Evolutionary conservation across 2,113 vertebrate genomes (phyloP), one percentile per base, ranked within the genome.

Genomic region (Cathartes aura): DNA sequence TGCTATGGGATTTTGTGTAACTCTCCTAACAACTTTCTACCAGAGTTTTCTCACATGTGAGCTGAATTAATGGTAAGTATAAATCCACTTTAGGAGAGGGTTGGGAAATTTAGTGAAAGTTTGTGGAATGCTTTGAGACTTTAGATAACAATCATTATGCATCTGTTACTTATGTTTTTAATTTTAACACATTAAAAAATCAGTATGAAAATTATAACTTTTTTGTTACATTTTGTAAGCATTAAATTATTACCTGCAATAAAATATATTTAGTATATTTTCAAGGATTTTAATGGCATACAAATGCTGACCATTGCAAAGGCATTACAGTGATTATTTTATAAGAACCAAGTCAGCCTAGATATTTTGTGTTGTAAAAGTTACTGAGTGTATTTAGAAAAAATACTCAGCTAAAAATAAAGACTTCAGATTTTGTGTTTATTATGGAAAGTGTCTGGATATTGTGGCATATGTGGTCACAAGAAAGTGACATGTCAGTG

Each of bases 1-100:
- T 71, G n/a, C 82, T 86, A 4, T 60, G 48, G 68, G 84, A 47
- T 76, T 95, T 95, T 91, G 62, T 76, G 78, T 60, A 68, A 32
- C 60, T 79, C 60, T 87, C 50, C 63, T 90, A 82, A 48, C 45
- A 82, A 24, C 17, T 83, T 86, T 55, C 34, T 63, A 2, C 8
- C 71, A 63, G 50, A 82, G 30, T 90, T 94, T 73, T 42, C 27
- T 87, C 52, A 36, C 12, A 0, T 36, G 40, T 52, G 60, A 88
- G 55, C 45, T 80, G 59, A 81, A 21, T 22, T 29, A 15, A 27
- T 82, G 52, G 40, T 95, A 30, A 63, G 36, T 83, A 72, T 66
- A 45, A n/a, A 26, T 42, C 30, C 24, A 15, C 34, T 42, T 38
- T 7, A 83, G 87, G 60, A 78, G 26, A 74, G n/a, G 22, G 22